Percentiles rank a stretch among this genome's conserved stretches.
Evolutionary conservation across 2,113 vertebrate species (phyloP).

Genomic region (Sylvilagus bachmani): DNA sequence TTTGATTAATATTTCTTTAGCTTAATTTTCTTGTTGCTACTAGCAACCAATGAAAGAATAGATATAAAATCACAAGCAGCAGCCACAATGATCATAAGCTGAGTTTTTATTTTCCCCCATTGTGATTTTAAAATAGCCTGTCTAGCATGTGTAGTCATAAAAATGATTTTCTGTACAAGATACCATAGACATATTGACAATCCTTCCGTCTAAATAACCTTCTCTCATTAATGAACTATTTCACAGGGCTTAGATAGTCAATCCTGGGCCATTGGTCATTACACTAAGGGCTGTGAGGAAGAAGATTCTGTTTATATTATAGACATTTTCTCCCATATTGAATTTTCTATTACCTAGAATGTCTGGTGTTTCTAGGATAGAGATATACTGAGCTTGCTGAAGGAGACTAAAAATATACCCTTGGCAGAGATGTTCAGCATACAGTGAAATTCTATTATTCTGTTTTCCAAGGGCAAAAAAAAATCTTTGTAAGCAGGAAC

Average conservation of each 20-base stretch:
- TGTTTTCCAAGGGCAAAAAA: constrained; percentile 59
- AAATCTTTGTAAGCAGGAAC: constrained; percentile 54
- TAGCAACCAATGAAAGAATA: constrained; percentile 81
- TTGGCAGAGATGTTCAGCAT: constrained; percentile 35
- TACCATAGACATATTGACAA: constrained; percentile 58
- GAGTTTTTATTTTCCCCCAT: constrained; percentile 60
- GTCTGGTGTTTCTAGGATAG: background rate
- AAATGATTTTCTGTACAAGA: background rate
- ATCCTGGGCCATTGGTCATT: background rate
- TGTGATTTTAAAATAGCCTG: constrained; percentile 67
- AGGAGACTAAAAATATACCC: constrained; percentile 41
- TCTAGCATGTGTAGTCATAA: constrained; percentile 55
- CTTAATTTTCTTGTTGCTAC: constrained; percentile 82
- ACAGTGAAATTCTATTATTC: constrained; percentile 47
- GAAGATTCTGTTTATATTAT: background rate
- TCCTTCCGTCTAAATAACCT: background rate
- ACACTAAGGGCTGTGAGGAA: background rate
- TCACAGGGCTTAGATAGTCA: background rate
- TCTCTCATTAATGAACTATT: constrained; percentile 3
- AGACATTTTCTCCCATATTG: constrained; percentile 51
- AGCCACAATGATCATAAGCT: constrained; percentile 26
- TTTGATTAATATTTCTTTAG: constrained; percentile 62
- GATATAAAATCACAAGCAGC: constrained; percentile 62
- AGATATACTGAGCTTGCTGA: background rate
- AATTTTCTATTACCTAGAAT: constrained; percentile 51